phyloP scores from a whole-genome alignment of 2,888 invertebrate genomes.

The Eumerus sabulonum region DNA sequence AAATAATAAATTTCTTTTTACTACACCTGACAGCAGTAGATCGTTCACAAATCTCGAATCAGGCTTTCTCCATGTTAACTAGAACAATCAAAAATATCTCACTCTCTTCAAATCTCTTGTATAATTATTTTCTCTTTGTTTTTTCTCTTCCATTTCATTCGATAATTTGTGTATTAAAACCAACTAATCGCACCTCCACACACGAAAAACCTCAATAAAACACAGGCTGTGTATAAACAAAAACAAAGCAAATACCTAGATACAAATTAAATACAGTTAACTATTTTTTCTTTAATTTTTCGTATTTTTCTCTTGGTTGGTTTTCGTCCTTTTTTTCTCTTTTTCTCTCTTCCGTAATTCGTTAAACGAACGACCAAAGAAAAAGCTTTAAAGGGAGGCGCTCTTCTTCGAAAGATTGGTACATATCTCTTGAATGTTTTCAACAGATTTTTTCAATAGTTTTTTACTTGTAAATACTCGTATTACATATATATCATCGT shows the following conservation, averaged over 20 bases:
- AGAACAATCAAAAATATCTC: slow-evolving; percentile 2
- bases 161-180: slow-evolving; percentile 44
- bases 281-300: slow-evolving; percentile 25
- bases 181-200: slow-evolving; percentile 23
- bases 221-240: slow-evolving; percentile 57
- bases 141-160: slow-evolving; percentile 56
- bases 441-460: slow-evolving; percentile 17
- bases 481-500: slow-evolving; percentile 8
- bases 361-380: slow-evolving; percentile 52
- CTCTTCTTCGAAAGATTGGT: slow-evolving; percentile 70
- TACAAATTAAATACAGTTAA: slow-evolving; percentile 47
- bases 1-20: too few relatives aligned
- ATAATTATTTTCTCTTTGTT: slow-evolving; percentile 35
- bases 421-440: slow-evolving; percentile 46
- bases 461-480: neutral
- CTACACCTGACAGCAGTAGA: too few relatives aligned
- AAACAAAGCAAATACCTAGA: slow-evolving; percentile 6
- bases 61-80: slow-evolving; percentile 48
- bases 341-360: slow-evolving; percentile 1
- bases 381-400: slow-evolving; percentile 69
- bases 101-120: slow-evolving; percentile 20
- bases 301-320: slow-evolving; percentile 48
- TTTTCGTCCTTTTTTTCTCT: slow-evolving; percentile 49
- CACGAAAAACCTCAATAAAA: slow-evolving; percentile 12
- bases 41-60: slow-evolving; percentile 30